Conservation (phyloP, 2,113 vertebrate species). For the Tinamus guttatus region DNA sequence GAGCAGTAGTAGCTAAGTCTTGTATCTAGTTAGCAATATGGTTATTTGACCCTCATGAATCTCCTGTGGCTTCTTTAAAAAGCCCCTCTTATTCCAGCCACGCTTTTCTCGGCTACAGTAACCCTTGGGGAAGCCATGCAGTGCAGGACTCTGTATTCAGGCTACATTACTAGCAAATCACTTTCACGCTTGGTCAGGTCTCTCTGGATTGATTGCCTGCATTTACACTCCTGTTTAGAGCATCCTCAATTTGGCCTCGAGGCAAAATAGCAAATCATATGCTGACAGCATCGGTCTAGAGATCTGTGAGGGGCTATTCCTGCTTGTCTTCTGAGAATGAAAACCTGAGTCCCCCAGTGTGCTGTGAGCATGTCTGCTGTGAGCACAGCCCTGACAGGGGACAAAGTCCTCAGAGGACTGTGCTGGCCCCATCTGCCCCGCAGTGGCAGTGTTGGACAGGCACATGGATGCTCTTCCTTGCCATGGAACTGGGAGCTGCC, state of each 20-base stretch:
- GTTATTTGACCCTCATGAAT: not conserved
- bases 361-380: not conserved
- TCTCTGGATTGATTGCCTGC: not conserved
- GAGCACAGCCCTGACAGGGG: not conserved
- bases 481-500: not conserved
- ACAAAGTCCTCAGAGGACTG: not conserved
- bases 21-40: not conserved
- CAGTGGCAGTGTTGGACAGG: not conserved
- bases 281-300: not conserved
- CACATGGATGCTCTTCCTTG: not conserved
- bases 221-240: not conserved
- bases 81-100: not conserved
- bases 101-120: not conserved
- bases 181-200: conserved; percentile 17
- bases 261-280: not conserved
- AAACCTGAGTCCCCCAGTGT: fast-evolving
- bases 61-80: not conserved
- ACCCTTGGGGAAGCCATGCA: not conserved
- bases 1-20: not conserved
- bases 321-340: not conserved
- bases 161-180: not conserved
- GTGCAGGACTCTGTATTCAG: not conserved
- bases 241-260: not conserved
- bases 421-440: fast-evolving
- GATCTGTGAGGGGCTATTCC: not conserved